Percentiles rank a stretch among this genome's conserved stretches.
Evolutionary conservation across 1,140 invertebrate species (phyloP).

Genomic region (Ganaspis sp.): DNA sequence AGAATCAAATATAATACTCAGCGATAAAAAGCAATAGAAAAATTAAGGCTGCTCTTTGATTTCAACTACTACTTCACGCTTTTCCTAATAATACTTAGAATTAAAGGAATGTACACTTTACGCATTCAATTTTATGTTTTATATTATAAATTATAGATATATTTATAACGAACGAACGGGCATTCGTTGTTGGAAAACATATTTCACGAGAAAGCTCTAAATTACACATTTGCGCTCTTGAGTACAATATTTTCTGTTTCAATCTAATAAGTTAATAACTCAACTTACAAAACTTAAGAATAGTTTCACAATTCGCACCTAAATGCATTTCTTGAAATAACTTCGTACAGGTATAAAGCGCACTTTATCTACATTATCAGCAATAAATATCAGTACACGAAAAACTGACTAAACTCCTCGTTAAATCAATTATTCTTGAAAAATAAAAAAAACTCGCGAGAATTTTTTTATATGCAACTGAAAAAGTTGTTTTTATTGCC

Average conservation of each 20-base stretch:
- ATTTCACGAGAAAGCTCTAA: neutral
- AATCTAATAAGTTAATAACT: neutral
- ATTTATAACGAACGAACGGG: neutral
- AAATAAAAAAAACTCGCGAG: neutral
- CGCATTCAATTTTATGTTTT: slow-evolving; percentile 4
- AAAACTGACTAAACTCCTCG: slow-evolving; percentile 11
- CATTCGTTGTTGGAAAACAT: slow-evolving; percentile 19
- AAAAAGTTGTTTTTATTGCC: neutral
- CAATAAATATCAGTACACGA: slow-evolving; percentile 24
- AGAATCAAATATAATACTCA: slow-evolving; percentile 35
- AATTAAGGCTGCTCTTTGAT: slow-evolving; percentile 29
- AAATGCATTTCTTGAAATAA: slow-evolving; percentile 16
- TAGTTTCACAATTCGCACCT: neutral
- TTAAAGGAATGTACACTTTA: slow-evolving; percentile 28
- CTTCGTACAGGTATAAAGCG: neutral
- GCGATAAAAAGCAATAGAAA: slow-evolving; percentile 29
- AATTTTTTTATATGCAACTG: neutral
- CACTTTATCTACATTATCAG: slow-evolving; percentile 18
- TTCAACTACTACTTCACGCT: neutral
- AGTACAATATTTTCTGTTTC: slow-evolving; percentile 11
- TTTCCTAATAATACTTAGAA: slow-evolving; percentile 21
- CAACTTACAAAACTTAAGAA: neutral
- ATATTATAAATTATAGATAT: neutral
- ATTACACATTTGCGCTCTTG: slow-evolving; percentile 3
- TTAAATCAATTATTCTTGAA: neutral